These are phyloP conservation scores for Odontocolon sp. DNA, from an alignment of 2,888 invertebrate species.

Conservation along the genomic window DNA sequence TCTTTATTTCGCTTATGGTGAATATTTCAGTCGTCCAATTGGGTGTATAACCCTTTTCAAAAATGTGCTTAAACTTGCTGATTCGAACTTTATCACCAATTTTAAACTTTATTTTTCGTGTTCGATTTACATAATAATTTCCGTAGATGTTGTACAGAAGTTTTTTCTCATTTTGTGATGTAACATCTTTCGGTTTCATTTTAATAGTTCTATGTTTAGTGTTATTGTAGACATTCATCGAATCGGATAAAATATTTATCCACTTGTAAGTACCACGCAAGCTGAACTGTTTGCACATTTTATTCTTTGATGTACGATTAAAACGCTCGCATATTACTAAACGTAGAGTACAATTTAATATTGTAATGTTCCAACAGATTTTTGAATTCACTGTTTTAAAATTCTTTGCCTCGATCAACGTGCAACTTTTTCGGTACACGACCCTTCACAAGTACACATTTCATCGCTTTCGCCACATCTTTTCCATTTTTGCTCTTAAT, in stretches of 20 bases:
- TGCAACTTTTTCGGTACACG: constrained; percentile 58
- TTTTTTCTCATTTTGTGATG: constrained; percentile 66
- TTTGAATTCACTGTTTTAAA: constrained; percentile 58
- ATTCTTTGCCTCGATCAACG: no score
- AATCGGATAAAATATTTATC: constrained; percentile 47
- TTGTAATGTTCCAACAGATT: constrained; percentile 15
- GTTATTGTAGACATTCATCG: constrained; percentile 67
- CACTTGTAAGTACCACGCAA: constrained; percentile 61
- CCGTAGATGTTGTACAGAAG: not conserved
- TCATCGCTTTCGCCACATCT: constrained; percentile 62
- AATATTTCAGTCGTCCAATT: no score
- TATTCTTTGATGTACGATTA: constrained; percentile 59
- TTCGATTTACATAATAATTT: not conserved
- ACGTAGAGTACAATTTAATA: constrained; percentile 59
- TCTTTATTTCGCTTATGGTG: constrained; percentile 68
- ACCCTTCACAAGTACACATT: no score
- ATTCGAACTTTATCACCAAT: not conserved
- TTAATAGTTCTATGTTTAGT: constrained; percentile 71
- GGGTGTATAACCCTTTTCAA: no score
- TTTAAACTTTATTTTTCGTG: not conserved
- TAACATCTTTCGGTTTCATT: constrained; percentile 70
- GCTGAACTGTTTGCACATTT: constrained; percentile 65
- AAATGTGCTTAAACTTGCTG: no score
- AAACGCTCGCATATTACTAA: no score
- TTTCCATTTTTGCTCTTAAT: constrained; percentile 72